phyloP scores from a whole-genome alignment of 2,888 invertebrate species.

The Ptilodon capucinus region DNA sequence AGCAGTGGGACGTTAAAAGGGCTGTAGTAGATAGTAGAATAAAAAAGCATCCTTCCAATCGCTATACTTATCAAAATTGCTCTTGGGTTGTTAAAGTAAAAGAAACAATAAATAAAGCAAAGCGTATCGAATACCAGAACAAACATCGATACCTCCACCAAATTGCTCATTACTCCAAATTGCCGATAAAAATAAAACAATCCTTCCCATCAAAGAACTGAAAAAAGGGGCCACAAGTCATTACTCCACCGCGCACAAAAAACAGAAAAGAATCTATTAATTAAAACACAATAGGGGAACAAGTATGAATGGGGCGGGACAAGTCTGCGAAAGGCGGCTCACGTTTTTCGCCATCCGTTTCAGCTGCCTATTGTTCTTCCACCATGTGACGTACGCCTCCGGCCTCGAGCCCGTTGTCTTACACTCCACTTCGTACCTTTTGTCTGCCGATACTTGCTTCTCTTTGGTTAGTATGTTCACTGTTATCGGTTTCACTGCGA shows the following conservation, averaged over 20 bases:
- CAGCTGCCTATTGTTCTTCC: conserved; percentile 92
- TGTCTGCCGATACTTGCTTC: conserved; percentile 91
- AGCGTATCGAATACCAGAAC: neutral
- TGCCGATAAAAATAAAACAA: conserved; percentile 9
- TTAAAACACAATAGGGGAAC: conserved; percentile 55
- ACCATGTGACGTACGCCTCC: conserved; percentile 94
- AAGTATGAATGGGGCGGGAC: conserved; percentile 37
- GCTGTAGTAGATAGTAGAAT: too few species aligned
- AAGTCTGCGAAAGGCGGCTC: conserved; percentile 26
- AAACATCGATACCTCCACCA: neutral
- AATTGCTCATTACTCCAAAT: neutral
- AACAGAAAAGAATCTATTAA: conserved; percentile 65
- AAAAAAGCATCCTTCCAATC: too few species aligned
- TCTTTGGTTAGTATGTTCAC: conserved; percentile 93
- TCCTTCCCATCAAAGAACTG: conserved; percentile 18
- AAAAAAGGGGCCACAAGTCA: conserved; percentile 26
- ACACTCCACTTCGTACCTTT: conserved; percentile 93
- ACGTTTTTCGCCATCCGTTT: conserved; percentile 92
- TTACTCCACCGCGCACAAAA: conserved; percentile 37
- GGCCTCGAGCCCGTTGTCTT: conserved; percentile 93
- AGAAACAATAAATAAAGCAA: neutral
- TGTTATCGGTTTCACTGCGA: conserved; percentile 92
- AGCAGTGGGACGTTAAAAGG: too few species aligned
- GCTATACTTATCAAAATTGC: too few species aligned
- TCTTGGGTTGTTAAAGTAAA: too few species aligned